Evolutionary conservation across 2,113 vertebrate genomes (phyloP), one percentile per base, ranked within the genome.

Genomic region (Tupaia tana): DNA sequence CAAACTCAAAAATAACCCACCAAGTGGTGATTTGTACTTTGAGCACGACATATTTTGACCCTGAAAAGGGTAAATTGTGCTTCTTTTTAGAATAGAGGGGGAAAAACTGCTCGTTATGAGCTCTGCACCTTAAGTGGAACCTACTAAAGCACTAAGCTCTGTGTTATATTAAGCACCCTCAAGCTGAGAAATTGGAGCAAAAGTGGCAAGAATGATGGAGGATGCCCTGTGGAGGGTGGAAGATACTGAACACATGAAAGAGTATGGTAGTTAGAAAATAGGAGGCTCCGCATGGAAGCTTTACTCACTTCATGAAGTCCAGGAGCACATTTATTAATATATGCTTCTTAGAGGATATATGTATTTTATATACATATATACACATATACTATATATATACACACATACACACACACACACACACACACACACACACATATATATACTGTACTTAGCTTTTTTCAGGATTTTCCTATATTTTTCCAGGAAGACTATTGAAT

Each of bases 391-490:
- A 43, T 43, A 43, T 6, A 43, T 6, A 43, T 6, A 43, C 43
- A 43, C 43, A 43, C 6, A 43, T 43, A 43, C n/a, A 43, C 43
- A 43, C 43, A 43, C 43, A 43, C 43, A 43, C 43, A 43, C n/a
- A n/a, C n/a, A n/a, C n/a, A n/a, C n/a, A 43, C 43, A 43, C 43
- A 43, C 43, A 43, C 43, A 43, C 43, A 43, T 43, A 43, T 43
- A 43, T 43, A 43, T 43, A 43, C 88, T 71, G 43, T 86, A 63
- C 59, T 61, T 86, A 56, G 64, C 58, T 58, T 91, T 89, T 18
- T 86, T 70, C 91, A 89, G 54, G 34, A 31, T 71, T 93, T 91
- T 86, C 73, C 86, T 94, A 11, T 1, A 14, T 93, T 96, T 96
- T 89, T 86, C 69, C 70, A 91, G 54, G 83, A 54, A 79, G 18